Conservation (phyloP, 1,140 invertebrate genomes). For the Sitobion miscanthi region DNA sequence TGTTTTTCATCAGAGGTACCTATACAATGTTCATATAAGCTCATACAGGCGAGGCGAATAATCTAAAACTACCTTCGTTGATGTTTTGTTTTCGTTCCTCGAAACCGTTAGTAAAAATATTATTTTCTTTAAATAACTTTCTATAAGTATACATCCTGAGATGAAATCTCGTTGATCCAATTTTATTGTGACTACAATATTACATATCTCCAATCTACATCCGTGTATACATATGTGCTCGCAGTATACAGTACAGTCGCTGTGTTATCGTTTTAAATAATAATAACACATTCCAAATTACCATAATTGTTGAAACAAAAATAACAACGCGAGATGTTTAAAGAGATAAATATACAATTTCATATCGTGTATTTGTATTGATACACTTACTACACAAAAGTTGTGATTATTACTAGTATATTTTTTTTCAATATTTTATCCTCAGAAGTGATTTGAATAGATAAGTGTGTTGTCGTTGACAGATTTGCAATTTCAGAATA, state of each 20-base stretch:
- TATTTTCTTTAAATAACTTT: slow-evolving; percentile 33
- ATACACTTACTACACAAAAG: not conserved
- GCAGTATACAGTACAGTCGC: not conserved
- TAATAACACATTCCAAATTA: not conserved
- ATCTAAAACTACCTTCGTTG: not conserved
- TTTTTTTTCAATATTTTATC: not conserved
- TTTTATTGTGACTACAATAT: slow-evolving; percentile 33
- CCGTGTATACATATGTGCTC: not conserved
- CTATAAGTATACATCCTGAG: not conserved
- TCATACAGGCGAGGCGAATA: not conserved
- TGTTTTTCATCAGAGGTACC: not conserved
- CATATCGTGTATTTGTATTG: not conserved
- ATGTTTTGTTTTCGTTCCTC: not conserved
- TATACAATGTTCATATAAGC: not conserved
- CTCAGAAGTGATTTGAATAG: not conserved
- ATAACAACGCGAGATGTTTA: not conserved
- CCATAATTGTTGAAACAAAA: slow-evolving; percentile 39
- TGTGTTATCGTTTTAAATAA: slow-evolving; percentile 14
- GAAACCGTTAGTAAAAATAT: not conserved
- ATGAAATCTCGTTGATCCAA: slow-evolving; percentile 26
- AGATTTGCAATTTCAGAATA: not conserved
- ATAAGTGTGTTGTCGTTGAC: not conserved
- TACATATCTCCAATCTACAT: slow-evolving; percentile 1
- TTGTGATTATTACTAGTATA: not conserved
- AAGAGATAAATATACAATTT: slow-evolving; percentile 37